Base-by-base conservation (phyloP, 2,888 invertebrate species). In the Lasiommata megera region DNA sequence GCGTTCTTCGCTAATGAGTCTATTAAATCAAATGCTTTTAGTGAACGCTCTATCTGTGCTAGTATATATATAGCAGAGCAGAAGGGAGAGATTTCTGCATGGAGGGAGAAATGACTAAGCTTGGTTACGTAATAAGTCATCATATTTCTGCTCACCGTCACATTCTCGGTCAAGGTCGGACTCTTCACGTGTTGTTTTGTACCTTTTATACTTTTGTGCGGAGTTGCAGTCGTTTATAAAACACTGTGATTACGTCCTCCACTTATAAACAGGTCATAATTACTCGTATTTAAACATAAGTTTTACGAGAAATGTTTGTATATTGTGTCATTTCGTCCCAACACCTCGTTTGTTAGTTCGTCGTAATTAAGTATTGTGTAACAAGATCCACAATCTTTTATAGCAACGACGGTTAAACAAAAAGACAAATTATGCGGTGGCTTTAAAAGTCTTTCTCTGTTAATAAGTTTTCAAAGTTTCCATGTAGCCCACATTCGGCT, bases 21-120 rank as follows among this genome's bases (percentile, higher is more conserved):
- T 40, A 62, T 68, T 80, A 71, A 67, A 62, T 58, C 62, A 64
- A 48, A 56, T 29, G 56, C 16, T 23, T 70, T 78, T 78, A 72
- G 72, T 37, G 58, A 57, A 46, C 50, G 17, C 44, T 50, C 38
- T 52, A 40, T 34, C 41, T 41, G 12, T 48, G 17, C 23, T 44
- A 54, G 40, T 50, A 51, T 57, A 54, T 57, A 60, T 56, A 34
- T 3, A 6, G 6, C 1, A 9, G n/a, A 5, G 2, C 23, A 1
- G 40, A 41, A 11, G n/a, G 18, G 41, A 18, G 18, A 6, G n/a
- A 37, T 44, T 47, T 34, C 9, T 18, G 17, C n/a, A 36, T 31
- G 40, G 17, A 18, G 46, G 29, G 28, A 51, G 41, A 47, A 36
- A 41, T 36, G n/a, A 34, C 43, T 40, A 59, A 53, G 56, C 44